Evolutionary conservation across 2,888 invertebrate genomes (phyloP), one percentile per base, ranked within the genome.

Genomic region (Dexiosoma caninum): DNA sequence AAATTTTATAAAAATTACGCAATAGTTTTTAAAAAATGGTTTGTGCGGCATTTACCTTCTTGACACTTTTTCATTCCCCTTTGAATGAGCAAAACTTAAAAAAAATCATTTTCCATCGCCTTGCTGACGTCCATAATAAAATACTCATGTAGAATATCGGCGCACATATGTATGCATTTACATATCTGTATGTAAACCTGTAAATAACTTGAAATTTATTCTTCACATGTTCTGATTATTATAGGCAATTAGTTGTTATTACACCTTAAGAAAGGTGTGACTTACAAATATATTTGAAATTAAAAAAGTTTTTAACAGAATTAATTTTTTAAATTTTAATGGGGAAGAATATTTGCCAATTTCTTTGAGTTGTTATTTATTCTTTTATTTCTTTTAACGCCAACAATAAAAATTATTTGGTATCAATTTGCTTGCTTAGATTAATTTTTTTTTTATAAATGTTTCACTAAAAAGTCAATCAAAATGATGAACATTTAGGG

Each of bases 201-300:
- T 76, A 76, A 80, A 80, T 72, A 64, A 72, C 10, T 30, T 27
- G 27, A 32, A 23, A 44, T n/a, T n/a, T 57, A 59, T 40, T 81
- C 81, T 60, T 3, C 51, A 10, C 77, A 72, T 55, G 77, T 57
- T 64, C 23, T n/a, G 67, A 6, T 67, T 71, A 76, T 80, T 80
- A 80, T 71, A 80, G 35, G 10, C 71, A 81, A 81, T 81, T 81
- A 76, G 76, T 53, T 44, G 51, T 44, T 46, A 10, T 32, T 55
- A 67, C 67, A 60, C 30, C 27, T 76, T 42, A n/a, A 35, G n/a
- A 21, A 51, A 35, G 30, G 35, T 21, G 60, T 49, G 40, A 40
- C 30, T 2, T 62, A 32, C 14, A 55, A 9, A 57, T 62, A 32
- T 46, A 57, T 49, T 35, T 40, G 12, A 75, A 55, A 62, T 10